A percentile compares a stretch with the other conserved stretches of the same genome.
Evolutionary conservation across 2,113 vertebrate genomes (phyloP).

Genomic region (Perca schrenkii): DNA sequence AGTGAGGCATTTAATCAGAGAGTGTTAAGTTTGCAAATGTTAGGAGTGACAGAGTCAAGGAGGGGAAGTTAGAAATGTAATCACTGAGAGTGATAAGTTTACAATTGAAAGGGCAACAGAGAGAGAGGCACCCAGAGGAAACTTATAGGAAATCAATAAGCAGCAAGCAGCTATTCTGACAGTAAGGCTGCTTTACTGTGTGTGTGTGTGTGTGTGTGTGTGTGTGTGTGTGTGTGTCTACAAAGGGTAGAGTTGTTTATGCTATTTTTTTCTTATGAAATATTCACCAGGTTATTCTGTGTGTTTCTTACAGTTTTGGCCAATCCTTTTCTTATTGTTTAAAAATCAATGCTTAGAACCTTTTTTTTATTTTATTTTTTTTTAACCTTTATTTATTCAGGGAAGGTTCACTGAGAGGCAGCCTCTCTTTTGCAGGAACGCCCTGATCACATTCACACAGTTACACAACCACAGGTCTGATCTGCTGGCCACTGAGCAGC

Average conservation of each 20-base stretch:
- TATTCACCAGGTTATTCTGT: too few species aligned
- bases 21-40: constrained; percentile 41
- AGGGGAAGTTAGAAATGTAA: constrained; percentile 48
- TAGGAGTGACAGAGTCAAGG: constrained; percentile 5
- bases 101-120: constrained; percentile 18
- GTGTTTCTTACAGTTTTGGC: too few species aligned
- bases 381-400: too few species aligned
- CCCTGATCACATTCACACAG: too few species aligned
- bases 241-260: too few species aligned
- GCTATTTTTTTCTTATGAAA: too few species aligned
- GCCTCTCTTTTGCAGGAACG: too few species aligned
- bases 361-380: background rate
- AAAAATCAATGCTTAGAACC: too few species aligned
- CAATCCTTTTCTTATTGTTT: too few species aligned
- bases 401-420: too few species aligned
- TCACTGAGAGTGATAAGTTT: constrained; percentile 52
- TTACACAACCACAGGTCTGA: too few species aligned
- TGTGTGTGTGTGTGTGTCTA: background rate
- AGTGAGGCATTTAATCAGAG: constrained; percentile 48
- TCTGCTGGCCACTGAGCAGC: too few species aligned
- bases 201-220: background rate
- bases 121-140: constrained; percentile 34
- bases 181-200: constrained; percentile 40
- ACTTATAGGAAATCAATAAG: constrained; percentile 72
- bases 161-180: constrained; percentile 53